Evolutionary conservation across 2,888 invertebrate species (phyloP).

Genomic region (Chelonus formosanus): DNA sequence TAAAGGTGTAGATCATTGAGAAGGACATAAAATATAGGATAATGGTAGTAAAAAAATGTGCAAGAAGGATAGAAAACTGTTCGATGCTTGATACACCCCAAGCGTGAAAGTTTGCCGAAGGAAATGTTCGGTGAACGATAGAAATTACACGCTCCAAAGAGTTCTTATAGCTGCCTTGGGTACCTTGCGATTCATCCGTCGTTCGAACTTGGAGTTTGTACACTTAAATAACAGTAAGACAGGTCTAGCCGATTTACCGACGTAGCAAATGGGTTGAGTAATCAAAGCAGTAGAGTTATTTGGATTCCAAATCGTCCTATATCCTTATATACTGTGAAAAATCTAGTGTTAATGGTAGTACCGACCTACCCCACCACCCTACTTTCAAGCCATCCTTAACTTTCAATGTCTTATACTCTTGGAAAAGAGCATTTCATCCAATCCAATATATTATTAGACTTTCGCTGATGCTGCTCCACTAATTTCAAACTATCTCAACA

Average conservation of each 20-base stretch:
- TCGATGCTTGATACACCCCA: conserved; percentile 16
- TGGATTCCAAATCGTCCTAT: background rate
- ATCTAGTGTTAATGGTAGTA: background rate
- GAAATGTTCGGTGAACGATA: conserved; percentile 37
- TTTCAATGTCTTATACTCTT: too few relatives aligned
- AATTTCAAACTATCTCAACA: too few relatives aligned
- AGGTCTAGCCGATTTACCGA: conserved; percentile 7
- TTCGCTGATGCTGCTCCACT: too few relatives aligned
- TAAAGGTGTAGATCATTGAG: too few relatives aligned
- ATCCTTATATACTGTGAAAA: background rate
- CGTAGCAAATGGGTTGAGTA: conserved; percentile 22
- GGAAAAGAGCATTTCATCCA: too few relatives aligned
- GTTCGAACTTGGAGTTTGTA: conserved; percentile 30
- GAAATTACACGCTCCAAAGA: conserved; percentile 37
- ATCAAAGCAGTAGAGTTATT: conserved; percentile 13
- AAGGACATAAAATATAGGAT: conserved; percentile 2
- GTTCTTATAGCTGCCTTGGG: conserved; percentile 40
- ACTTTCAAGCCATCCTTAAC: too few relatives aligned
- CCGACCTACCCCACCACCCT: too few relatives aligned
- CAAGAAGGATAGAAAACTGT: conserved; percentile 10
- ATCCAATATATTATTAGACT: too few relatives aligned
- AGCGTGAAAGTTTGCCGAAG: conserved; percentile 34
- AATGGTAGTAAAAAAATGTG: conserved; percentile 12
- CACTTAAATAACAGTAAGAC: conserved; percentile 29
- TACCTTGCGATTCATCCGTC: conserved; percentile 41